These are phyloP conservation scores for Xyrauchen texanus DNA, from an alignment of 2,113 vertebrate genomes.

Conservation along the genomic window DNA sequence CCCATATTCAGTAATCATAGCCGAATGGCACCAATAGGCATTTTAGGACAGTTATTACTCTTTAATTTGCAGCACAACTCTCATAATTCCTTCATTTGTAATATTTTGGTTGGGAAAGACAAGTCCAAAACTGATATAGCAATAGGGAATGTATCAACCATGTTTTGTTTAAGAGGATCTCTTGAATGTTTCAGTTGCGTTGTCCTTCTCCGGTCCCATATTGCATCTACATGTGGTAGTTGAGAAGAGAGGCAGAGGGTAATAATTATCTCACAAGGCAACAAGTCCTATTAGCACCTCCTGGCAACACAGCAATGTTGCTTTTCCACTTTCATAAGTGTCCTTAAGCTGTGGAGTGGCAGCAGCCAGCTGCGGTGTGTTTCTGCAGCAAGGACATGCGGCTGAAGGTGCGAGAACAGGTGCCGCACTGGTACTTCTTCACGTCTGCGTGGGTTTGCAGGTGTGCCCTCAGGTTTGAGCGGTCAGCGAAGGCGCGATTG, in stretches of 20 bases:
- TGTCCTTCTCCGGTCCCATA: background rate
- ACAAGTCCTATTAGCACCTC: slow-evolving; percentile 30
- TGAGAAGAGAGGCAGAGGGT: background rate
- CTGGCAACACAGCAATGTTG: slow-evolving; percentile 42
- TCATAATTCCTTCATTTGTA: slow-evolving; percentile 63
- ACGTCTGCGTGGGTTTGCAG: slow-evolving; percentile 96
- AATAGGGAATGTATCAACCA: slow-evolving; percentile 25
- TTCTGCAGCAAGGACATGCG: slow-evolving; percentile 96
- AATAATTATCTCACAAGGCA: slow-evolving; percentile 28
- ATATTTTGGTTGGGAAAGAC: slow-evolving; percentile 58
- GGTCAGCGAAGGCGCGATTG: slow-evolving; percentile 94
- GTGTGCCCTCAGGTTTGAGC: slow-evolving; percentile 95
- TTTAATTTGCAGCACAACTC: slow-evolving; percentile 49
- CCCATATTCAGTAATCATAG: slow-evolving; percentile 64
- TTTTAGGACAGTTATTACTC: slow-evolving; percentile 1
- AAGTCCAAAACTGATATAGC: background rate
- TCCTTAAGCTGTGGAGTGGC: slow-evolving; percentile 72
- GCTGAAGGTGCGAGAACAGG: slow-evolving; percentile 94
- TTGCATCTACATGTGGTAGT: background rate
- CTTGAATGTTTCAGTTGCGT: background rate
- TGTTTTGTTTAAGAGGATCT: background rate
- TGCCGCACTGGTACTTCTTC: slow-evolving; percentile 94
- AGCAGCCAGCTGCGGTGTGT: slow-evolving; percentile 88
- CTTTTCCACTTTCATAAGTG: background rate
- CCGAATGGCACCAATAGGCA: slow-evolving; percentile 60